Conservation (phyloP, 2,797 vertebrate genomes). For the Spinus pinus region DNA sequence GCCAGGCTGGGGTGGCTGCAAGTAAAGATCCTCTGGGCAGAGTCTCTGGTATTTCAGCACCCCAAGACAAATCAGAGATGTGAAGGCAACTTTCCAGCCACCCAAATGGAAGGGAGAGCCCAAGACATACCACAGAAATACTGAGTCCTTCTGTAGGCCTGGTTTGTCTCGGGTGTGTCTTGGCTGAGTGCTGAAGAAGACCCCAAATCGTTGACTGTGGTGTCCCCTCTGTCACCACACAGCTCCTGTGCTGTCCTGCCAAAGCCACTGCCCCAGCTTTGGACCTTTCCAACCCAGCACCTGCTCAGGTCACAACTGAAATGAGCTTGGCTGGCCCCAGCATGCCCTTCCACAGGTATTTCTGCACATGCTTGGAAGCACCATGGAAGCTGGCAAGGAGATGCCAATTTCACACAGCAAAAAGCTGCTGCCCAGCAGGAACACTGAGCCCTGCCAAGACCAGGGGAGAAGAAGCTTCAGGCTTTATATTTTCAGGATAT, state of each 20-base stretch:
- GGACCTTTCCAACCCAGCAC: neutral
- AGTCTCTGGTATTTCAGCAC: neutral
- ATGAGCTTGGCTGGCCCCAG: neutral
- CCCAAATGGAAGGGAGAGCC: neutral
- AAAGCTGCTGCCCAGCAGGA: neutral
- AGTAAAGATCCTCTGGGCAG: neutral
- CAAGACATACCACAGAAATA: rapidly evolving
- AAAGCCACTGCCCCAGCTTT: neutral
- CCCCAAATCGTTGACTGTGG: neutral
- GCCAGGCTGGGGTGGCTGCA: neutral
- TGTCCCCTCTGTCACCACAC: neutral
- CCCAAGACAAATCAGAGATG: neutral
- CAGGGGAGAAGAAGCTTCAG: neutral
- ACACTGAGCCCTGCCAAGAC: neutral
- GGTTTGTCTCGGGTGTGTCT: neutral
- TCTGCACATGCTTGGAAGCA: neutral
- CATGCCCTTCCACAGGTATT: neutral
- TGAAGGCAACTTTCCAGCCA: neutral
- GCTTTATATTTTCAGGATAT: neutral
- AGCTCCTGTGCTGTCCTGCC: neutral
- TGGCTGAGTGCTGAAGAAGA: neutral
- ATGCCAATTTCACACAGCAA: neutral
- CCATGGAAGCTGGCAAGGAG: neutral
- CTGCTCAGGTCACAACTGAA: neutral
- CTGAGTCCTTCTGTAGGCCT: neutral